phyloP scores from a whole-genome alignment of 2,888 invertebrate species.

The Mystacides longicornis region DNA sequence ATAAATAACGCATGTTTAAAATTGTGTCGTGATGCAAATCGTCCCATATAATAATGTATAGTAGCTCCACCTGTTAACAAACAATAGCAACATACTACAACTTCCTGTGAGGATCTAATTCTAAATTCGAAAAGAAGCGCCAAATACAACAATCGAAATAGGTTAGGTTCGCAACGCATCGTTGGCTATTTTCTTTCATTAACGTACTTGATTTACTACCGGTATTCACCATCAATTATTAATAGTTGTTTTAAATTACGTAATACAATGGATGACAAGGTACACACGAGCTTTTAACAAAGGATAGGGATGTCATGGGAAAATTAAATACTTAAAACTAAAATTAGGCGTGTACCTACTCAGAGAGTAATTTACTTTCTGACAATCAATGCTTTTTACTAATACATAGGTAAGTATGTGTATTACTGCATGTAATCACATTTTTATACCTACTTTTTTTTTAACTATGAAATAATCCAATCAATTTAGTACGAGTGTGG shows the following conservation, averaged over 20 bases:
- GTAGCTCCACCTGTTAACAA: constrained; percentile 43
- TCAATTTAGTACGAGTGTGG: too few relatives aligned
- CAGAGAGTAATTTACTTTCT: not conserved
- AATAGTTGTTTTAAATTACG: constrained; percentile 53
- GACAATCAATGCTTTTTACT: not conserved
- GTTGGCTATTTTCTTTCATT: constrained; percentile 18
- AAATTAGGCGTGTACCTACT: not conserved
- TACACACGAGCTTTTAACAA: not conserved
- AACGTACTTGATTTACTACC: constrained; percentile 14
- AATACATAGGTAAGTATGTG: not conserved
- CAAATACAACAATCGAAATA: constrained; percentile 38
- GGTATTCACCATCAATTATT: not conserved
- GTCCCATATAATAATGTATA: constrained; percentile 29
- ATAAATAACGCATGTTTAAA: constrained; percentile 14
- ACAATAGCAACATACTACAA: constrained; percentile 29
- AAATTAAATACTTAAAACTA: not conserved
- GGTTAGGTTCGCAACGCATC: constrained; percentile 38
- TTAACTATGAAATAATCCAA: too few relatives aligned
- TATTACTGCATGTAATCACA: not conserved
- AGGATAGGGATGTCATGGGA: not conserved
- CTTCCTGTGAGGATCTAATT: constrained; percentile 28
- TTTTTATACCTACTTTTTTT: too few relatives aligned
- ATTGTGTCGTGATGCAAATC: constrained; percentile 5
- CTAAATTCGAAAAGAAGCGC: constrained; percentile 29
- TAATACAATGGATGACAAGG: not conserved